These are phyloP conservation scores for Drosophila nr. medialis DNA, from an alignment of 2,888 invertebrate species.

Conservation along the genomic window DNA sequence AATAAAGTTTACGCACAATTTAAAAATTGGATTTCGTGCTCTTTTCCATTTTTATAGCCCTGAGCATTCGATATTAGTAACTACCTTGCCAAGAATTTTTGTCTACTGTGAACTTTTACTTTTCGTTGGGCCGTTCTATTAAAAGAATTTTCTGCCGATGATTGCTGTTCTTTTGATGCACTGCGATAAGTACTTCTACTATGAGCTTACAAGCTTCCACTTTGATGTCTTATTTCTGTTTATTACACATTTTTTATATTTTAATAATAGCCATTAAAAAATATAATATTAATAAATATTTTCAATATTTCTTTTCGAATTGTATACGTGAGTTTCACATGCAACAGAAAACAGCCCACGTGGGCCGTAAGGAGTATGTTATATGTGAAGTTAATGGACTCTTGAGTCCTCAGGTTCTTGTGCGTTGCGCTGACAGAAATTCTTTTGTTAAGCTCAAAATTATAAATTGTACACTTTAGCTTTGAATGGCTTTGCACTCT, in stretches of 20 bases:
- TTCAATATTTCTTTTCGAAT: constrained; percentile 11
- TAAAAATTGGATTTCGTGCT: constrained; percentile 42
- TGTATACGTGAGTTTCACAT: neutral
- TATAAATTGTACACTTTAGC: constrained; percentile 7
- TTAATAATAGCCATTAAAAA: constrained; percentile 41
- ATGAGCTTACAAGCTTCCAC: constrained; percentile 10
- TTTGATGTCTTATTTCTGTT: constrained; percentile 43
- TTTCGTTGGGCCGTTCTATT: constrained; percentile 17
- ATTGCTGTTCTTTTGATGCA: constrained; percentile 10
- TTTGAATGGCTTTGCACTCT: constrained; percentile 28
- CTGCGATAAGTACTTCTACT: constrained; percentile 9
- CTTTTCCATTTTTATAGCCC: constrained; percentile 13
- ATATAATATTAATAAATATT: constrained; percentile 3
- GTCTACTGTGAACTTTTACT: constrained; percentile 16
- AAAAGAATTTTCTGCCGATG: constrained; percentile 14
- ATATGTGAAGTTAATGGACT: constrained; percentile 50
- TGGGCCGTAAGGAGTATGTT: constrained; percentile 28
- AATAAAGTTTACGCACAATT: constrained; percentile 23
- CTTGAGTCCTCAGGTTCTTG: neutral
- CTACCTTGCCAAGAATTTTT: constrained; percentile 1
- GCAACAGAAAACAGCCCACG: constrained; percentile 2
- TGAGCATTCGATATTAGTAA: constrained; percentile 16
- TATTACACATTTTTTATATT: constrained; percentile 25
- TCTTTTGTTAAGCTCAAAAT: neutral
- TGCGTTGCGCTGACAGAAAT: neutral